Conservation (phyloP, 2,888 invertebrate genomes). For the Ochropleura leucogaster region DNA sequence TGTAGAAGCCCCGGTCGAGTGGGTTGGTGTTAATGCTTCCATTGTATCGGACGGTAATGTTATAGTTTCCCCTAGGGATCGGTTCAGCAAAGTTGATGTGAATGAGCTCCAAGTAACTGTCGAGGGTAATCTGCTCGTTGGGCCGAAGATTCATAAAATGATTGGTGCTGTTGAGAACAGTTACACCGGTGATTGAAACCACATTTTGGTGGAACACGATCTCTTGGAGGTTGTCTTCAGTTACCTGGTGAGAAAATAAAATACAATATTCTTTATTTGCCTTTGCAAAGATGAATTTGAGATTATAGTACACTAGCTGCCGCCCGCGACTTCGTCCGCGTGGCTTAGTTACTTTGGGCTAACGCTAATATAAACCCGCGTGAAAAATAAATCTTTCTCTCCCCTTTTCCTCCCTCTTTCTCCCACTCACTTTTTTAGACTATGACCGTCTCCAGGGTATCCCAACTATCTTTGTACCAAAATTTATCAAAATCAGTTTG, state of each 20-base stretch:
- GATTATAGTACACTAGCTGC: too few species aligned
- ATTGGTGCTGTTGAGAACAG: conserved; percentile 66
- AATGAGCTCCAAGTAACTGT: conserved; percentile 80
- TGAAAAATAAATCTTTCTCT: too few species aligned
- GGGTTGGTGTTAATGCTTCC: conserved; percentile 84
- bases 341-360: too few species aligned
- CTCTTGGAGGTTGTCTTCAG: conserved; percentile 75
- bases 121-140: conserved; percentile 74
- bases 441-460: too few species aligned
- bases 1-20: conserved; percentile 85
- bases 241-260: conserved; percentile 69
- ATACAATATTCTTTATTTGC: neutral
- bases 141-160: conserved; percentile 72
- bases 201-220: conserved; percentile 86
- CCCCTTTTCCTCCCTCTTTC: too few species aligned
- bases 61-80: conserved; percentile 77
- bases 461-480: too few species aligned
- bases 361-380: too few species aligned
- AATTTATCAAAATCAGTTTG: too few species aligned
- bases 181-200: conserved; percentile 74
- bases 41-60: conserved; percentile 75
- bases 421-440: too few species aligned
- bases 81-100: conserved; percentile 77
- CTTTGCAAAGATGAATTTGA: too few species aligned
- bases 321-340: too few species aligned